Conservation (phyloP, 2,797 vertebrate genomes). For the Pangasius larnaudii region DNA sequence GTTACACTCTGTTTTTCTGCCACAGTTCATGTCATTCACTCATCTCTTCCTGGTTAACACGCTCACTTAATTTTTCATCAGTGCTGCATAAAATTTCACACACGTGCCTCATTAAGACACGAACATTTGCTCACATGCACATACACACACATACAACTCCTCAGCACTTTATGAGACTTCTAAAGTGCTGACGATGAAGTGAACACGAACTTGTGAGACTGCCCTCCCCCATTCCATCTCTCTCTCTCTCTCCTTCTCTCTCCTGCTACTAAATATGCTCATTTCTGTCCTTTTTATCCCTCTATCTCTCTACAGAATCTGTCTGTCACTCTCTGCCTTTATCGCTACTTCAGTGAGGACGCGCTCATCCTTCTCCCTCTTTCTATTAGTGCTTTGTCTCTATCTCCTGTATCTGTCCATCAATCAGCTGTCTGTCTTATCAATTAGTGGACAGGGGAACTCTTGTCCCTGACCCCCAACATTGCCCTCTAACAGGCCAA, state of each 20-base stretch:
- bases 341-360: slow-evolving; percentile 18
- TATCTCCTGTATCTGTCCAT: slow-evolving; percentile 58
- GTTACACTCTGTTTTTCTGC: slow-evolving; percentile 16
- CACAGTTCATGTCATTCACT: background rate
- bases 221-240: background rate
- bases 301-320: slow-evolving; percentile 33
- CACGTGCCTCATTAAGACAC: slow-evolving; percentile 19
- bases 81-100: slow-evolving; percentile 22
- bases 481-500: slow-evolving; percentile 5
- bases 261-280: slow-evolving; percentile 1
- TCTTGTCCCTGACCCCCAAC: background rate
- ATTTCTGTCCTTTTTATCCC: slow-evolving; percentile 32
- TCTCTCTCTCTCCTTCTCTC: slow-evolving; percentile 7
- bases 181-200: slow-evolving; percentile 47
- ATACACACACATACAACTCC: slow-evolving; percentile 40
- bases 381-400: slow-evolving; percentile 39
- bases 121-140: background rate
- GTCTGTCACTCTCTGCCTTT: slow-evolving; percentile 25
- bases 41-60: slow-evolving; percentile 1
- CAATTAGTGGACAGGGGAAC: slow-evolving; percentile 50
- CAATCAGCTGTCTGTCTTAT: slow-evolving; percentile 64
- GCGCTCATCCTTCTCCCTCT: slow-evolving; percentile 31
- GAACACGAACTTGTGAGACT: slow-evolving; percentile 38
- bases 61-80: background rate
- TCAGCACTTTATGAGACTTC: slow-evolving; percentile 46